Conservation (phyloP, 2,113 vertebrate genomes). For the Rhinogobius similis region DNA sequence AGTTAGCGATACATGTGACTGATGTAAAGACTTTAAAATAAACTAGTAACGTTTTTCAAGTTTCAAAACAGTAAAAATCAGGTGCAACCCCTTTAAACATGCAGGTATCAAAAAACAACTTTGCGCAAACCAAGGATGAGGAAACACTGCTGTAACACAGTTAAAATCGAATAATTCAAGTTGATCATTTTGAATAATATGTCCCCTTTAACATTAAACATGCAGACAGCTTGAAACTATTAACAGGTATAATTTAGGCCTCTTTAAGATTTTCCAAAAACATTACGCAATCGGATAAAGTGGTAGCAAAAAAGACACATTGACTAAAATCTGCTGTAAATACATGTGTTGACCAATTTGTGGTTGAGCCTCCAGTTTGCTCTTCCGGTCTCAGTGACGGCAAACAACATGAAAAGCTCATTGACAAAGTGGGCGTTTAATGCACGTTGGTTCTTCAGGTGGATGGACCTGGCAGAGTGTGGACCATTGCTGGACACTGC, state of each 20-base stretch:
- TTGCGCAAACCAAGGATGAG: no score
- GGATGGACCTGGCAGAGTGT: neutral
- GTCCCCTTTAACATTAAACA: no score
- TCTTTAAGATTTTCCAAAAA: neutral
- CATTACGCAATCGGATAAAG: constrained; percentile 4
- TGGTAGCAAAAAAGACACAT: neutral
- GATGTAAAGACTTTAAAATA: no score
- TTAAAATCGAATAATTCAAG: no score
- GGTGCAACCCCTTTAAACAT: no score
- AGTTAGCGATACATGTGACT: no score
- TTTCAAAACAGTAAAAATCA: no score
- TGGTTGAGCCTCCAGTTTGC: neutral
- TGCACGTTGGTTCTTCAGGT: neutral
- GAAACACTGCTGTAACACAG: no score
- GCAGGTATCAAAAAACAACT: no score
- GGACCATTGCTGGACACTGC: neutral
- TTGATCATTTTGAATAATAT: no score
- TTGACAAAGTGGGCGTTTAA: neutral
- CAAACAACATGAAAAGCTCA: neutral
- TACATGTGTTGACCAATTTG: neutral
- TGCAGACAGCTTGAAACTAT: no score
- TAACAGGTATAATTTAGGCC: neutral
- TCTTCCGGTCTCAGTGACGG: neutral
- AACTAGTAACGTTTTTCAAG: no score
- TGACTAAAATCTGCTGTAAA: neutral